A percentile compares a stretch with the other conserved stretches of the same genome.
Conservation (phyloP, 2,888 invertebrate genomes). For the Dendrolimus pini region DNA sequence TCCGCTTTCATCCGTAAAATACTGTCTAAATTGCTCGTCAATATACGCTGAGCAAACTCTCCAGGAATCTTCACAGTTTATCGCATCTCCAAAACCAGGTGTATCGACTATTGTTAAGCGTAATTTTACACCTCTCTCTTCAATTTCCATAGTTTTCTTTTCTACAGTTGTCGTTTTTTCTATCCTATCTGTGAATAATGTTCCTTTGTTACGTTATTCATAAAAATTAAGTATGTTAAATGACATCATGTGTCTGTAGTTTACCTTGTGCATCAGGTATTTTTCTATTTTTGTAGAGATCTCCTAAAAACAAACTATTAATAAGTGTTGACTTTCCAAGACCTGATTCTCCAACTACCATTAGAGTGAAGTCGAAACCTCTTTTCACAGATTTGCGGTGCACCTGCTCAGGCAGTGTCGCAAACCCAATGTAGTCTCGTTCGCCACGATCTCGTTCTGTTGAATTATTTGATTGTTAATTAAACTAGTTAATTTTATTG, state of each 20-base stretch:
- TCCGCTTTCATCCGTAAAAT: conserved; percentile 95
- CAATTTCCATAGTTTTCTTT: conserved; percentile 94
- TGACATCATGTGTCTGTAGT: conserved; percentile 2
- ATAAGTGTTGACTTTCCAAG: conserved; percentile 96
- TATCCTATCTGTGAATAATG: conserved; percentile 64
- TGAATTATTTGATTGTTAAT: not conserved
- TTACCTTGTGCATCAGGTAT: conserved; percentile 83
- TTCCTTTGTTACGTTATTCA: not conserved
- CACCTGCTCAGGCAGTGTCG: conserved; percentile 96
- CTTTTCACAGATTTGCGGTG: conserved; percentile 97
- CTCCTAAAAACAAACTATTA: conserved; percentile 95
- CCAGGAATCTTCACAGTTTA: conserved; percentile 97
- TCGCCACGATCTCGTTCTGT: conserved; percentile 76
- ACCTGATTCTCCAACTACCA: conserved; percentile 97
- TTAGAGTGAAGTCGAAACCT: conserved; percentile 96
- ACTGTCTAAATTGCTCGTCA: conserved; percentile 91
- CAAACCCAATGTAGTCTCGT: conserved; percentile 94
- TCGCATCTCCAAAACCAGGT: conserved; percentile 96
- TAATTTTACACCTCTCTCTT: conserved; percentile 93
- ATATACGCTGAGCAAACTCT: conserved; percentile 93
- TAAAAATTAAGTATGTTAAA: not conserved
- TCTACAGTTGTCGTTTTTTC: conserved; percentile 84
- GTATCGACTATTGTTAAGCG: conserved; percentile 95
- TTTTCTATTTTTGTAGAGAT: conserved; percentile 91
- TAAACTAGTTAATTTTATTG: too few species aligned